Percentiles rank a stretch among this genome's conserved stretches.
Evolutionary conservation across 2,888 invertebrate species (phyloP).

Genomic region (Zeuzera pyrina): DNA sequence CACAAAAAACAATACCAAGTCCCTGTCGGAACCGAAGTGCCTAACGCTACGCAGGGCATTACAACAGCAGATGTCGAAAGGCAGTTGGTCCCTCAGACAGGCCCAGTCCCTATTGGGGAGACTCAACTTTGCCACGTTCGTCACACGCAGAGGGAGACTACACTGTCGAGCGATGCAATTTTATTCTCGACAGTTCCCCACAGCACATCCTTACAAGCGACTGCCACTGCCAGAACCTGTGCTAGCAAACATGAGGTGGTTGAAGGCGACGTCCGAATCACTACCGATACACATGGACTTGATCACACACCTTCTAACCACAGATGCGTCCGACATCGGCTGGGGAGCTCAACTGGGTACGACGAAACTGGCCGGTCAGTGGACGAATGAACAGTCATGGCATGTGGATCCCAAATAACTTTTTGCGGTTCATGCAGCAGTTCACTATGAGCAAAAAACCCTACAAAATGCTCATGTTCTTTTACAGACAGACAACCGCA

Average conservation of each 20-base stretch:
- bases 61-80: too few relatives aligned
- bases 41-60: constrained; percentile 13
- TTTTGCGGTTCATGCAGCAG: neutral
- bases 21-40: constrained; percentile 14
- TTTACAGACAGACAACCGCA: too few relatives aligned
- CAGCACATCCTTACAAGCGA: neutral
- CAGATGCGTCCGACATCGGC: neutral
- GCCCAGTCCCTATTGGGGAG: constrained; percentile 14
- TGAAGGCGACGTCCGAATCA: neutral
- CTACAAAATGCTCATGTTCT: too few relatives aligned
- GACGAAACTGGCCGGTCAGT: too few relatives aligned
- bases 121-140: too few relatives aligned
- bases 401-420: neutral
- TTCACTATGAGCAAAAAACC: constrained; percentile 1
- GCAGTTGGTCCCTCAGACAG: too few relatives aligned
- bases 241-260: neutral
- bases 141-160: constrained; percentile 5
- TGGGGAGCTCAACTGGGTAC: too few relatives aligned
- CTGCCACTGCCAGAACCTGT: neutral
- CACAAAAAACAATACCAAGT: too few relatives aligned
- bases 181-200: constrained; percentile 2
- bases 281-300: neutral
- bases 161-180: constrained; percentile 9
- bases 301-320: neutral
- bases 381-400: neutral